Evolutionary conservation across 2,797 vertebrate genomes (phyloP), one percentile per base, ranked within the genome.

Genomic region (Poeciliopsis paucimaculata): DNA sequence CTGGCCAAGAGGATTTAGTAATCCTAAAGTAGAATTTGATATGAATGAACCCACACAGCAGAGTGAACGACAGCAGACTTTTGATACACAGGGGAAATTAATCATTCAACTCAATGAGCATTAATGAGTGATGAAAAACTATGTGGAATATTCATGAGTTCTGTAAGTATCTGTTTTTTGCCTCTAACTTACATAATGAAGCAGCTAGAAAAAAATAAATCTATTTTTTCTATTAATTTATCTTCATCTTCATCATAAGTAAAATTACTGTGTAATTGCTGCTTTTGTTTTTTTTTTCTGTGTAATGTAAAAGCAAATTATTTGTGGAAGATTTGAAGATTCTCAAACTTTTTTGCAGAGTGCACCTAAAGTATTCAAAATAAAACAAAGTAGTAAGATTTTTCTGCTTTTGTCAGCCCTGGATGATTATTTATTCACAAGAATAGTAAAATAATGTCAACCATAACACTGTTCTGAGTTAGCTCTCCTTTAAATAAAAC

Each of bases 21-120:
- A 81, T 87, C 80, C 82, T 78, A 85, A 84, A 77, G 82, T 86
- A 68, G 86, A 73, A 79, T 71, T 82, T 83, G 78, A 90, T 82
- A 82, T 85, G 72, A 83, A 79, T 26, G 45, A 53, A 57, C 57
- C 18, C 70, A 70, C 5, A 0, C 76, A 89, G 76, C 75, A 83
- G 20, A 81, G 31, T 46, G n/a, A 86, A 91, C 80, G 88, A 60
- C 11, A 60, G 28, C 62, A 66, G 10, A 28, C 10, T 57, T 57
- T 57, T 26, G 23, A 28, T 28, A 57, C n/a, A 57, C 53, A 11
- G 26, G 53, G 55, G 11, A 26, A 57, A 28, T n/a, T 3, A 55
- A 55, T 23, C 4, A 16, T 57, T 26, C 53, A 57, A 26, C 26
- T 57, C n/a, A 26, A 57, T 28, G 53, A 57, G 26, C 26, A 57